These are phyloP conservation scores for Ammodytes dubius DNA, from an alignment of 2,113 vertebrate genomes.

Conservation along the genomic window DNA sequence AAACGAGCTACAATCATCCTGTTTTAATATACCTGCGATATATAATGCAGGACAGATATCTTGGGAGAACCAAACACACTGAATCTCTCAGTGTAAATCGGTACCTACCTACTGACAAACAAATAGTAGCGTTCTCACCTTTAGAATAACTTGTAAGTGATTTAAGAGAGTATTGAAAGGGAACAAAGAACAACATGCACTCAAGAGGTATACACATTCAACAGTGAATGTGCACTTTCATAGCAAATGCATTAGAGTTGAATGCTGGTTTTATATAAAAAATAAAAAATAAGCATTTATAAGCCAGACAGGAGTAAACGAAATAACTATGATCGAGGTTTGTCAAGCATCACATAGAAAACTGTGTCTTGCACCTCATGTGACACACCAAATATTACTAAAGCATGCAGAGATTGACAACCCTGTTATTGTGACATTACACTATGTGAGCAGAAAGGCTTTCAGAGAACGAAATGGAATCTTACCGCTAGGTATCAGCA, in stretches of 20 bases:
- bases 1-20: background rate
- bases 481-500: slow-evolving; percentile 22
- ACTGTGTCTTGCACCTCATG: background rate
- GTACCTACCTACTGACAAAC: background rate
- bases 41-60: background rate
- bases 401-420: slow-evolving; percentile 16
- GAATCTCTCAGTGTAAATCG: background rate
- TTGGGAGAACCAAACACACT: background rate
- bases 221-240: background rate
- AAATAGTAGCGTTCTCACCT: background rate
- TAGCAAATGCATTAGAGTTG: background rate
- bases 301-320: background rate
- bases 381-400: background rate
- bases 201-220: background rate
- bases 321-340: slow-evolving; percentile 14
- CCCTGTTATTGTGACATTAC: slow-evolving; percentile 10
- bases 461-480: slow-evolving; percentile 25
- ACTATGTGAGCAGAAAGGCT: slow-evolving; percentile 4
- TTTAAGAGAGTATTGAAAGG: background rate
- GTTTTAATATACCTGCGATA: background rate
- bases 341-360: slow-evolving; percentile 3
- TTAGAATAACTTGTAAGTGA: background rate
- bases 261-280: slow-evolving; percentile 6
- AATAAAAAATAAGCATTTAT: background rate
- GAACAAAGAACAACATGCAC: background rate